Base-by-base conservation (phyloP, 2,113 vertebrate genomes). In the Spea bombifrons region DNA sequence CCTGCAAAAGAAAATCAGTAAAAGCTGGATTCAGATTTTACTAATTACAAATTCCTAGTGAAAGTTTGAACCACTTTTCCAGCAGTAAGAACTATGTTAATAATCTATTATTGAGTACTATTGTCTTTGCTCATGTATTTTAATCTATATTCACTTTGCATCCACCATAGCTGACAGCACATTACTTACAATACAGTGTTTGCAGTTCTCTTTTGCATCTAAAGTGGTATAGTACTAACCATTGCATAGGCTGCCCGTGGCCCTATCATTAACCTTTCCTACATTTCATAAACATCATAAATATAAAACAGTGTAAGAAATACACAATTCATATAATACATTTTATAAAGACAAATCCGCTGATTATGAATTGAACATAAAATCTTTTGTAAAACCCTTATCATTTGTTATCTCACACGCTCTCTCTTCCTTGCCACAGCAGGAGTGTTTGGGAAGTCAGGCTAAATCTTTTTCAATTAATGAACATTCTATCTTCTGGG, bases 381-480 rank as follows among this genome's bases (percentile, higher is more conserved):
- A 44, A 66, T 57, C 74, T 55, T 75, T 49, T 46, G 50, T 15
- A 48, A 69, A 49, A 69, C 66, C 47, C 52, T 69, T 61, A 76
- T 69, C 52, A 30, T 67, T 67, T 64, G 3, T 66, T 67, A 76
- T 16, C 46, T 43, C 50, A 63, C 5, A n/a, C 12, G 4, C 30
- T 66, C 49, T 66, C 30, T 50, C 59, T n/a, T 7, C 71, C 4
- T 73, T 3, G 12, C 47, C n/a, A 43, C 6, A 52, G 48, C 66
- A 77, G 63, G 48, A 59, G 46, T 9, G 9, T 45, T 13, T 55
- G 50, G 45, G 30, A 53, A 53, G 63, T 44, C 8, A 71, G 43
- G 53, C 46, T 71, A 78, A 50, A 78, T 78, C 53, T 78, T 78
- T 66, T 78, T 78, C 75, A 71, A 50, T 64, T 78, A 71, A 71